Evolutionary conservation across 2,888 invertebrate species (phyloP).

Genomic region (Lepeophtheirus nordmannii): DNA sequence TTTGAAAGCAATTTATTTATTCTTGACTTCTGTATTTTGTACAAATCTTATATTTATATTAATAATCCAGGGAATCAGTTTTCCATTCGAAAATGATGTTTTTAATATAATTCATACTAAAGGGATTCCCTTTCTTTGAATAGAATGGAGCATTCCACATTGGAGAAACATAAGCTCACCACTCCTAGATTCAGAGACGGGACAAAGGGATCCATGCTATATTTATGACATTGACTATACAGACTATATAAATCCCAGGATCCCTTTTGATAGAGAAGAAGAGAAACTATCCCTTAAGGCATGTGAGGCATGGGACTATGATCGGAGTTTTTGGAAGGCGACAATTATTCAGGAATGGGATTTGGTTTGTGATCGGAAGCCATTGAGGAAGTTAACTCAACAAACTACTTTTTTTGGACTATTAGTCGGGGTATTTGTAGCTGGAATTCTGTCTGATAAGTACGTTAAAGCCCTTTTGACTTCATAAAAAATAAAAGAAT

Average conservation of each 20-base stretch:
- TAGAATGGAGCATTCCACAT: too few relatives aligned
- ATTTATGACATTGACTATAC: conserved; percentile 1
- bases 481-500: background rate
- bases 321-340: conserved; percentile 19
- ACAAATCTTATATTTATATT: too few relatives aligned
- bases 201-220: background rate
- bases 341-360: conserved; percentile 20
- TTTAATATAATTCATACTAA: too few relatives aligned
- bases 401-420: conserved; percentile 23
- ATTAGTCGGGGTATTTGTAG: conserved; percentile 14
- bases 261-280: background rate
- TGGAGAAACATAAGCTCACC: too few relatives aligned
- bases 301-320: conserved; percentile 3
- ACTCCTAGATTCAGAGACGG: too few relatives aligned
- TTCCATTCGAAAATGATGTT: too few relatives aligned
- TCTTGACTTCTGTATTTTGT: too few relatives aligned
- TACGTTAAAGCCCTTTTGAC: background rate
- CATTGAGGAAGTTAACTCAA: conserved; percentile 14
- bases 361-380: conserved; percentile 9
- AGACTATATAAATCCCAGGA: background rate
- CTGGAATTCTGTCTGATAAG: conserved; percentile 18
- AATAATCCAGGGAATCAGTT: too few relatives aligned
- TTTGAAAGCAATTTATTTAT: too few relatives aligned
- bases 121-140: too few relatives aligned
- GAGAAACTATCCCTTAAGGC: background rate